Percentiles rank a stretch among this genome's conserved stretches.
Conservation (phyloP, 2,888 invertebrate genomes). For the Volucella bombylans region DNA sequence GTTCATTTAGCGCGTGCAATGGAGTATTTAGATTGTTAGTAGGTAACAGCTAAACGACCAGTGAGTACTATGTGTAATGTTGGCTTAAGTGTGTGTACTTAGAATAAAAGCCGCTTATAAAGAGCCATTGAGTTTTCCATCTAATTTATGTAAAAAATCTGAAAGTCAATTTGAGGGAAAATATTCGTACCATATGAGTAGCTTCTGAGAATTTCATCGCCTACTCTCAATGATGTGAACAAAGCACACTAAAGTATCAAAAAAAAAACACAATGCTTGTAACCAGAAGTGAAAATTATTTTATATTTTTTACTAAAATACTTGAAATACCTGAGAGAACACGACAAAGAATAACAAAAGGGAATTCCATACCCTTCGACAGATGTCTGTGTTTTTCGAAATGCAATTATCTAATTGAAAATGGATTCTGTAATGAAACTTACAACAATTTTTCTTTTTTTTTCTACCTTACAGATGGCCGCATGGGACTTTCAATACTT, state of each 20-base stretch:
- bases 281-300: too few species aligned
- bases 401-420: slow-evolving; percentile 13
- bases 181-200: too few species aligned
- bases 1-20: slow-evolving; percentile 40
- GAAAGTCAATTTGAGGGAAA: too few species aligned
- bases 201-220: too few species aligned
- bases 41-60: not conserved
- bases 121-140: not conserved
- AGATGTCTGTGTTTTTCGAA: not conserved
- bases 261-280: too few species aligned
- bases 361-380: not conserved
- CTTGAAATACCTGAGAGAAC: not conserved
- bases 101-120: slow-evolving; percentile 14
- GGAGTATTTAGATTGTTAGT: slow-evolving; percentile 37
- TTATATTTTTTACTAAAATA: not conserved
- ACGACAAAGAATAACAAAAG: not conserved
- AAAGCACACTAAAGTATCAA: too few species aligned
- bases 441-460: slow-evolving; percentile 3
- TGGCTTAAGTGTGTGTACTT: slow-evolving; percentile 11
- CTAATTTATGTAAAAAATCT: too few species aligned
- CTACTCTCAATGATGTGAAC: too few species aligned
- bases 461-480: slow-evolving; percentile 84
- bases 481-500: slow-evolving; percentile 87
- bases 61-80: slow-evolving; percentile 21
- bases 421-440: slow-evolving; percentile 18